Evolutionary conservation across 2,797 vertebrate species (phyloP).

Genomic region (Geotrypetes seraphini): DNA sequence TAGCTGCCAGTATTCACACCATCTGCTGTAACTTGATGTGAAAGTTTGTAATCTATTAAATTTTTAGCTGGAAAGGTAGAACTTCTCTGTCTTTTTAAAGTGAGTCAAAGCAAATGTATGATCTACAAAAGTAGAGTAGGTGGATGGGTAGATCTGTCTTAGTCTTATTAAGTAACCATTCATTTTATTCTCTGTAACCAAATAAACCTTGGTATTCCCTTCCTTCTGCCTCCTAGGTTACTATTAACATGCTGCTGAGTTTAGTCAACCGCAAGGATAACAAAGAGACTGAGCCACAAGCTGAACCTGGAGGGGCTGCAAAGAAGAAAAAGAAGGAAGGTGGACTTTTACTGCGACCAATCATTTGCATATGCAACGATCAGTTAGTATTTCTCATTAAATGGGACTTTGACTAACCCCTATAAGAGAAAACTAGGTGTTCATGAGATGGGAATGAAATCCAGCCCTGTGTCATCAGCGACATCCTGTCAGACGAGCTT

Average conservation of each 20-base stretch:
- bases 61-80: too few relatives aligned
- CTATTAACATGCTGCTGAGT: conserved; percentile 72
- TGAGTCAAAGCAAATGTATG: too few relatives aligned
- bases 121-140: too few relatives aligned
- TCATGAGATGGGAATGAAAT: background rate
- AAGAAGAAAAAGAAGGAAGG: conserved; percentile 66
- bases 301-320: background rate
- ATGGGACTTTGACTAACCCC: too few relatives aligned
- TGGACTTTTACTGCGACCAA: conserved; percentile 66
- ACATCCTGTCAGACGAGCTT: background rate
- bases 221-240: conserved; percentile 48
- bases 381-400: conserved; percentile 65
- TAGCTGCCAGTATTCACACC: too few relatives aligned
- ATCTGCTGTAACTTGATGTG: too few relatives aligned
- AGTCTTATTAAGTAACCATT: too few relatives aligned
- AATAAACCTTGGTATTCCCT: background rate
- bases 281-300: conserved; percentile 13
- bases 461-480: background rate
- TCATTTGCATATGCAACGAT: conserved; percentile 95
- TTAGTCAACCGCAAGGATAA: conserved; percentile 67
- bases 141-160: too few relatives aligned
- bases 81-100: too few relatives aligned
- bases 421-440: too few relatives aligned
- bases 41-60: too few relatives aligned
- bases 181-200: too few relatives aligned